A percentile compares a stretch with the other conserved stretches of the same genome.
Evolutionary conservation across 2,888 invertebrate genomes (phyloP).

Genomic region (Melinopterus prodromus): DNA sequence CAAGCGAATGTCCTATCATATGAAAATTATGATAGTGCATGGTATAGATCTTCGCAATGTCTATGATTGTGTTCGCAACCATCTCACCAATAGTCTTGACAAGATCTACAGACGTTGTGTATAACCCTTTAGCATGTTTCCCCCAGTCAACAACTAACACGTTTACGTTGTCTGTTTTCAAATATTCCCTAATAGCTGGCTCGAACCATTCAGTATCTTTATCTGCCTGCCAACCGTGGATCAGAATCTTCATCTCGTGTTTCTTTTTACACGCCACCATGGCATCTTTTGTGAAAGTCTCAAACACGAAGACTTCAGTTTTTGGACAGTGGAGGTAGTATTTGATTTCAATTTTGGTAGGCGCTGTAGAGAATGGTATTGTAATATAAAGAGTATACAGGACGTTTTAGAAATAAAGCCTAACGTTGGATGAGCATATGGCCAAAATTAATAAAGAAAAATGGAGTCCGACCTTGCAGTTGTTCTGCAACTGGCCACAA

Average conservation of each 20-base stretch:
- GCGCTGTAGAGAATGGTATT: neutral
- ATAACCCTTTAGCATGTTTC: constrained; percentile 31
- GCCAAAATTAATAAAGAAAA: too few relatives aligned
- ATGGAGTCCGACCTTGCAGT: too few relatives aligned
- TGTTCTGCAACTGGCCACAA: too few relatives aligned
- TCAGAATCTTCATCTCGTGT: constrained; percentile 36
- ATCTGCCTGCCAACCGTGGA: constrained; percentile 39
- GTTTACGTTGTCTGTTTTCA: constrained; percentile 32
- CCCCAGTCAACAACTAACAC: constrained; percentile 35
- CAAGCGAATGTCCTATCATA: constrained; percentile 56
- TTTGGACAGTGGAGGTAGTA: neutral
- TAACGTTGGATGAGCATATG: too few relatives aligned
- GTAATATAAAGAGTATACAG: neutral
- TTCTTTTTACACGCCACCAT: constrained; percentile 41
- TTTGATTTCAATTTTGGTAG: neutral
- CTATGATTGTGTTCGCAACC: constrained; percentile 46
- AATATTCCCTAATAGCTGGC: constrained; percentile 37
- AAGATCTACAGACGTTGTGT: constrained; percentile 34
- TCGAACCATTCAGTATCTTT: constrained; percentile 36
- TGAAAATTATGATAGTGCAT: constrained; percentile 46
- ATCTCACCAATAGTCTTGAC: constrained; percentile 49
- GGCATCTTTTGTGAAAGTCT: constrained; percentile 32
- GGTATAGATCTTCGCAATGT: constrained; percentile 30
- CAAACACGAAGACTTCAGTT: neutral
- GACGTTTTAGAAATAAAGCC: too few relatives aligned